These are phyloP conservation scores for Sussaba pulchella DNA, from an alignment of 2,888 invertebrate species.

Conservation along the genomic window DNA sequence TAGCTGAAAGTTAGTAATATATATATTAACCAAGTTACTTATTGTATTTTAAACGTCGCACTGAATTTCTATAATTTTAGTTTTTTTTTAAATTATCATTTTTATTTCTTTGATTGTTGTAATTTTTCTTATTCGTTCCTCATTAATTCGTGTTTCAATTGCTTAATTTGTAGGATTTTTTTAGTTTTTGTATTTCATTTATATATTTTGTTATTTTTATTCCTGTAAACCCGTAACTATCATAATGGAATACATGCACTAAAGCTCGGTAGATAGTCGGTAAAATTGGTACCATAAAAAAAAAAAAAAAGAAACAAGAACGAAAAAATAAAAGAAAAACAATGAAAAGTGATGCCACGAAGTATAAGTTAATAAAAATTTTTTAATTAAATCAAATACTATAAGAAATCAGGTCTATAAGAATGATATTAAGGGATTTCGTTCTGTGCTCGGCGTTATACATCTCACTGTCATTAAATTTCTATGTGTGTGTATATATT, in stretches of 20 bases:
- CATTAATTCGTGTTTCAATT: not conserved
- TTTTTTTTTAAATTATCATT: constrained; percentile 40
- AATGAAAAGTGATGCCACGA: constrained; percentile 24
- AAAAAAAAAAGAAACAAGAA: constrained; percentile 55
- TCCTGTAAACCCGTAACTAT: constrained; percentile 24
- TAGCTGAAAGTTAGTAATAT: constrained; percentile 42
- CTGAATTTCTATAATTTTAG: constrained; percentile 45
- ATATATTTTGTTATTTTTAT: constrained; percentile 17
- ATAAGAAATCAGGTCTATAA: constrained; percentile 53
- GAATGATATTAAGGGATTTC: constrained; percentile 82
- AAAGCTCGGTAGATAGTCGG: constrained; percentile 49
- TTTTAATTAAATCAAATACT: constrained; percentile 42
- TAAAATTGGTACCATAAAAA: constrained; percentile 47
- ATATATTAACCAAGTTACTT: constrained; percentile 61
- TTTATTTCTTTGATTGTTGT: not conserved
- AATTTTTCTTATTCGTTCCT: not conserved
- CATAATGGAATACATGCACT: constrained; percentile 42
- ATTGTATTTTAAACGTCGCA: constrained; percentile 57
- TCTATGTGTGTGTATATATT: constrained; percentile 75
- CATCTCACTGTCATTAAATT: constrained; percentile 84
- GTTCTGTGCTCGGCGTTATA: constrained; percentile 83
- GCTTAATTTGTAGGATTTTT: not conserved
- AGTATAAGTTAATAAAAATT: constrained; percentile 48
- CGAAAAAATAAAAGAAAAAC: constrained; percentile 53
- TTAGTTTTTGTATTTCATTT: not conserved